Evolutionary conservation across 2,113 vertebrate genomes (phyloP), one percentile per base, ranked within the genome.

Genomic region (Mastomys natalensis): DNA sequence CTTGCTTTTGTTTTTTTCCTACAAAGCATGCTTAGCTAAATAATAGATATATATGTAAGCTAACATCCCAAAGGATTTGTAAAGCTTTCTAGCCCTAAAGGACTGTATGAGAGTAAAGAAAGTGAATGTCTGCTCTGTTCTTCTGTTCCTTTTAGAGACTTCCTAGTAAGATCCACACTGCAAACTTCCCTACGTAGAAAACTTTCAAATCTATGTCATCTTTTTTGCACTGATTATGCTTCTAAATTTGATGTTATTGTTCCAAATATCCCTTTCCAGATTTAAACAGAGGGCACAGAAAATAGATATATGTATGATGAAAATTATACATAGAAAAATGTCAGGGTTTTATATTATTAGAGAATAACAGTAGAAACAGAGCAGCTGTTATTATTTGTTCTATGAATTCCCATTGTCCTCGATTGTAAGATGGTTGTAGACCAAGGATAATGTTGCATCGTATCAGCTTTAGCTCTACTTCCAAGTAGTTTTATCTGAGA

Each of bases 21-120:
- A 85, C 73, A 85, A 86, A 91, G 13, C 7, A 64, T 53, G 22
- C 82, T 93, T 78, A 45, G 11, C 74, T 97, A 81, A 87, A 95
- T 87, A 78, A 92, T 93, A 88, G n/a, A 87, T 81, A 34, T 29
- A 45, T 37, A 24, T 45, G 64, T 66, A 77, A 2, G 48, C 82
- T 89, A 45, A 43, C 26, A 81, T 82, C 45, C 34, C 77, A 94
- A 48, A 92, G 40, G 78, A 72, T 70, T 87, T 84, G 62, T 22
- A 31, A 48, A 29, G 1, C 5, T 37, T 53, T 76, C 68, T 73
- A 70, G 62, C 48, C 73, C 60, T n/a, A 78, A 88, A 77, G 13
- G 16, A 55, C 7, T 81, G 21, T 88, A 66, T 15, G 53, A 29
- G 19, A 78, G 22, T 13, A 78, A 53, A 77, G 4, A 34, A 40